These are phyloP conservation scores for Odontesthes bonariensis DNA, from an alignment of 2,113 vertebrate genomes.

Conservation along the genomic window DNA sequence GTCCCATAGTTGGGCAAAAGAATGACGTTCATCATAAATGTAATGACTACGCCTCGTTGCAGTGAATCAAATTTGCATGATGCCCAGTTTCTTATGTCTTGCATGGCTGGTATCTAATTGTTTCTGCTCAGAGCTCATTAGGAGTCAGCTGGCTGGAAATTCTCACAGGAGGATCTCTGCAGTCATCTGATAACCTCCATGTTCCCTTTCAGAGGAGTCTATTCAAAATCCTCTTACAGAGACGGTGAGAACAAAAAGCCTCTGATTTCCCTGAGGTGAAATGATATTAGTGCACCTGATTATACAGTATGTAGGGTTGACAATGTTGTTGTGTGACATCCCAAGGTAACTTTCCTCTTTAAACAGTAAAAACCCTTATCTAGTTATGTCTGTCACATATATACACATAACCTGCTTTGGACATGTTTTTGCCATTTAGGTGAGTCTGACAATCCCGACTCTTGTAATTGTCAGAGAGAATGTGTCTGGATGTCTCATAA, in stretches of 20 bases:
- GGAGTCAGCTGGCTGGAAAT: slow-evolving; percentile 85
- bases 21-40: slow-evolving; percentile 39
- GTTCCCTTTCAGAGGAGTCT: slow-evolving; percentile 60
- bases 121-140: slow-evolving; percentile 86
- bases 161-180: slow-evolving; percentile 63
- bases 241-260: slow-evolving; percentile 56
- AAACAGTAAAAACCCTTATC: neutral
- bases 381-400: neutral
- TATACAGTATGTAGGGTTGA: slow-evolving; percentile 20
- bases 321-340: slow-evolving; percentile 8
- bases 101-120: slow-evolving; percentile 87
- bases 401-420: neutral
- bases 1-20: slow-evolving; percentile 22
- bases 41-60: slow-evolving; percentile 71
- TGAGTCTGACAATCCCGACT: neutral
- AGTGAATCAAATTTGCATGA: slow-evolving; percentile 80
- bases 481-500: slow-evolving; percentile 18
- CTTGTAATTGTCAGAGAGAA: slow-evolving; percentile 18
- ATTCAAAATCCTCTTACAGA: slow-evolving; percentile 64
- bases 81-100: slow-evolving; percentile 73
- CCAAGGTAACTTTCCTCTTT: slow-evolving; percentile 7
- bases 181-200: slow-evolving; percentile 74
- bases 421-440: neutral
- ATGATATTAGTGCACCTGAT: slow-evolving; percentile 57
- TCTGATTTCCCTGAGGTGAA: slow-evolving; percentile 67